Percentiles rank a stretch among this genome's conserved stretches.
Conservation (phyloP, 1,140 invertebrate species). For the Formica selysi region DNA sequence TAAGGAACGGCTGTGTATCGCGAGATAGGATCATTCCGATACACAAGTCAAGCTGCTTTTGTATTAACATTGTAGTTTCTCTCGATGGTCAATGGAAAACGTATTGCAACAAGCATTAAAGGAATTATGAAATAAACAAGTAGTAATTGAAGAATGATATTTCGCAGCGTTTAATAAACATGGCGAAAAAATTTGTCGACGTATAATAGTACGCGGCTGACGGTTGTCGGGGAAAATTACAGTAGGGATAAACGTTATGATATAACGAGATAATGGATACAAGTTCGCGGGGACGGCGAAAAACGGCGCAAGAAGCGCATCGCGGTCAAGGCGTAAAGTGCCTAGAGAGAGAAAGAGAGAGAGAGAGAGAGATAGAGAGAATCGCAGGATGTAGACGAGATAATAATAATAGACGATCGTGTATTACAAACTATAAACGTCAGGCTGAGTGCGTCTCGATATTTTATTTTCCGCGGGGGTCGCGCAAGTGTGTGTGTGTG, state of each 20-base stretch:
- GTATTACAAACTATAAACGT: slow-evolving; percentile 78
- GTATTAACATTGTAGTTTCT: slow-evolving; percentile 17
- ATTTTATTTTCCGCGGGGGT: slow-evolving; percentile 72
- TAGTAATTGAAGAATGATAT: neutral
- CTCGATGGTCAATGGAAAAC: neutral
- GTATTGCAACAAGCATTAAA: neutral
- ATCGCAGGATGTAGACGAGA: slow-evolving; percentile 72
- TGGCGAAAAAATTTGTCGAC: slow-evolving; percentile 40
- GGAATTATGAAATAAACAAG: neutral
- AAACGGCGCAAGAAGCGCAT: slow-evolving; percentile 58
- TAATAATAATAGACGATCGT: slow-evolving; percentile 78
- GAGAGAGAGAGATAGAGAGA: slow-evolving; percentile 61
- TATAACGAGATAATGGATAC: slow-evolving; percentile 58
- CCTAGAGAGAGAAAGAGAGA: slow-evolving; percentile 45
- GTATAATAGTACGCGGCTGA: neutral
- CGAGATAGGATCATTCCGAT: slow-evolving; percentile 24
- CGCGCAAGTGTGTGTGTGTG: slow-evolving; percentile 28
- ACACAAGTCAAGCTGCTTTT: neutral
- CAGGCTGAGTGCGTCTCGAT: slow-evolving; percentile 56
- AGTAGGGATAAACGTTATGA: slow-evolving; percentile 39
- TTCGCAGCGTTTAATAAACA: neutral
- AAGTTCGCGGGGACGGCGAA: slow-evolving; percentile 29
- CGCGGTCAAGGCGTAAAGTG: slow-evolving; percentile 58
- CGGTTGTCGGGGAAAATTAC: slow-evolving; percentile 37
- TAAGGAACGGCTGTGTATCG: neutral